Base-by-base conservation (phyloP, 2,888 invertebrate species). In the Graphium colonna region DNA sequence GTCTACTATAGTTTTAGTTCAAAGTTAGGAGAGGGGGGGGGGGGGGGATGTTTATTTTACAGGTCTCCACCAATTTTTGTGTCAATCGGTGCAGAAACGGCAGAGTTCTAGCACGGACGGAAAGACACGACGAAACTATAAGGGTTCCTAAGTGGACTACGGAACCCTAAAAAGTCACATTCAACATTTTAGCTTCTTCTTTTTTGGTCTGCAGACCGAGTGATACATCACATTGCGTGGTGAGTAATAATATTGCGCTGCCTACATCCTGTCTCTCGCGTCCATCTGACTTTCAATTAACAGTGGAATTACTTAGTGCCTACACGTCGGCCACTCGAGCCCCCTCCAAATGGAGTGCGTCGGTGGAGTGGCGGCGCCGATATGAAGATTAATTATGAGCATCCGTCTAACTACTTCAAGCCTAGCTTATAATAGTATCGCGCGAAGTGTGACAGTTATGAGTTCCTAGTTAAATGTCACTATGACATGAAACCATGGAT, bases 361-460 rank as follows among this genome's bases (percentile, higher is more conserved):
- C 39, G 33, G 39, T 17, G 39, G 31, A 21, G 44, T 21, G 41
- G 26, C 48, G 31, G n/a, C 53, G 40, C 16, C 40, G 18, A 13
- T 13, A 31, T n/a, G 21, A 26, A 40, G 15, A 54, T 49, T 45
- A 55, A 36, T 51, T 44, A 50, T 49, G 60, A 53, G 55, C 61
- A 52, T 43, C 58, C n/a, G n/a, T n/a, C n/a, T n/a, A 21, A 21
- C 21, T 21, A 21, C 21, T 21, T 21, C 21, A 21, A 21, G 21
- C 64, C 60, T 55, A 66, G 56, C 52, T 61, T 69, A 73, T 72
- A 21, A 54, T 55, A 44, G 56, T 55, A 45, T 55, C 49, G 55
- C 55, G 48, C 12, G 38, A 38, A 42, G 31, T 16, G 39, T 13
- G n/a, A n/a, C n/a, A n/a, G n/a, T n/a, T n/a, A n/a, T n/a, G n/a